Evolutionary conservation across 1,140 invertebrate genomes (phyloP).

Genomic region (Euura lappo): DNA sequence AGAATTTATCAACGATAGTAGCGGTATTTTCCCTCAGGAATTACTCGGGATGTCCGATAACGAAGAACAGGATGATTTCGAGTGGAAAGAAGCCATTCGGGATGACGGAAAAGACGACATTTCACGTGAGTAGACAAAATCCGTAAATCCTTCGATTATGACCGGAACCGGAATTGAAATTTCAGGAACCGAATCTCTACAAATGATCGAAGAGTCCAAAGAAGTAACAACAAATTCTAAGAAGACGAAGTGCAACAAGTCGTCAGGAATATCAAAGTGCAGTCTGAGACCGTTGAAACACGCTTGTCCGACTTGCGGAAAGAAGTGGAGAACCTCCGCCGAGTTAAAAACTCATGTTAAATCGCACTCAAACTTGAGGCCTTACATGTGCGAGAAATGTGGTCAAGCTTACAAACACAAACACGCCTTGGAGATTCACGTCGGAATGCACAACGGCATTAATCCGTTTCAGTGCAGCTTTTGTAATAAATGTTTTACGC

Average conservation of each 20-base stretch:
- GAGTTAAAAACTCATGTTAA: conserved; percentile 56
- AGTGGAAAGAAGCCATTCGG: conserved; percentile 20
- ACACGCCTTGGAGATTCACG: conserved; percentile 68
- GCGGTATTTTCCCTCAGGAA: conserved; percentile 17
- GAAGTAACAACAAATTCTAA: conserved; percentile 14
- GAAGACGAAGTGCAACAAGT: conserved; percentile 20
- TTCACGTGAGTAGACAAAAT: too few relatives aligned
- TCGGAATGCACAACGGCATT: conserved; percentile 72
- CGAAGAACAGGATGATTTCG: conserved; percentile 10
- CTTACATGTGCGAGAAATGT: conserved; percentile 67
- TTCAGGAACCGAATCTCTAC: background rate
- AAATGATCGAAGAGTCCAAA: background rate
- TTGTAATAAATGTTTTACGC: conserved; percentile 79
- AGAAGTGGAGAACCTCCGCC: conserved; percentile 48
- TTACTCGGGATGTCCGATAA: conserved; percentile 15
- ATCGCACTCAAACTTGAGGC: conserved; percentile 53
- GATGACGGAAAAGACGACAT: background rate
- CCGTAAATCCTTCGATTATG: background rate
- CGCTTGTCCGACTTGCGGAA: conserved; percentile 51
- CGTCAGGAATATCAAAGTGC: conserved; percentile 28
- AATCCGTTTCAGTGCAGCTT: conserved; percentile 75
- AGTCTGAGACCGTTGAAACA: conserved; percentile 36
- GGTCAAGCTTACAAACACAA: conserved; percentile 72
- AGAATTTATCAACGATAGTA: conserved; percentile 15
- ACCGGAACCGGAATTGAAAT: background rate